phyloP scores from a whole-genome alignment of 1,140 invertebrate species.

The Battus philenor region DNA sequence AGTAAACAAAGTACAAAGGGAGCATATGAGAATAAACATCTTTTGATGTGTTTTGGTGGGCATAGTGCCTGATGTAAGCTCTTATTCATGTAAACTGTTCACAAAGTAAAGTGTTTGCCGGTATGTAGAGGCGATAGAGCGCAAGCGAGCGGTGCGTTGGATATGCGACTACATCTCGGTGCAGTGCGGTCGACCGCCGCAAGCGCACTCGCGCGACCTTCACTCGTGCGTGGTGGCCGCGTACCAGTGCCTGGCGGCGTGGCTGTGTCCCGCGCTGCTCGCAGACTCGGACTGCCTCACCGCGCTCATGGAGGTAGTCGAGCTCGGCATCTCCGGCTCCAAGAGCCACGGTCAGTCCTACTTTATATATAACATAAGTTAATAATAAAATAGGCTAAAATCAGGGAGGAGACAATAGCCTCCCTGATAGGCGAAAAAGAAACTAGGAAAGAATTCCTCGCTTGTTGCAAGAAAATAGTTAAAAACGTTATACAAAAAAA shows the following conservation, averaged over 20 bases:
- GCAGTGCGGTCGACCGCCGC: conserved; percentile 96
- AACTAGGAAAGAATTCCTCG: no score
- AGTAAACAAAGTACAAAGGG: no score
- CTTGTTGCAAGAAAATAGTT: no score
- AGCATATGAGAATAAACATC: no score
- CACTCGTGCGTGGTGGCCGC: conserved; percentile 98
- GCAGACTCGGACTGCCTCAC: conserved; percentile 94
- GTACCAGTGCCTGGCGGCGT: conserved; percentile 92
- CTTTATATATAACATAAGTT: not conserved
- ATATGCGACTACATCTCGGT: conserved; percentile 97
- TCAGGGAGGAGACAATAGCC: no score
- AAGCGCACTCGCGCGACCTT: conserved; percentile 96
- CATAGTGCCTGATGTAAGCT: no score
- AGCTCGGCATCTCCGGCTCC: conserved; percentile 97
- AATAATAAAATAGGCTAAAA: not conserved
- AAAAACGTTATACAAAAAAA: no score
- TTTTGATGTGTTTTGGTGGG: no score
- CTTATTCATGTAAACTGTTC: no score
- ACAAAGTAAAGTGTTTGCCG: no score
- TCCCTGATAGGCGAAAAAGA: no score
- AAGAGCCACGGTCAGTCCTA: conserved; percentile 82
- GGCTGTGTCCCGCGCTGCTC: conserved; percentile 85
- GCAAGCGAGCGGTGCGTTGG: conserved; percentile 97
- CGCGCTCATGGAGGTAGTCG: conserved; percentile 96
- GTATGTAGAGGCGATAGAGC: conserved; percentile 90